phyloP scores from a whole-genome alignment of 2,888 invertebrate species.

The Candidula unifasciata region DNA sequence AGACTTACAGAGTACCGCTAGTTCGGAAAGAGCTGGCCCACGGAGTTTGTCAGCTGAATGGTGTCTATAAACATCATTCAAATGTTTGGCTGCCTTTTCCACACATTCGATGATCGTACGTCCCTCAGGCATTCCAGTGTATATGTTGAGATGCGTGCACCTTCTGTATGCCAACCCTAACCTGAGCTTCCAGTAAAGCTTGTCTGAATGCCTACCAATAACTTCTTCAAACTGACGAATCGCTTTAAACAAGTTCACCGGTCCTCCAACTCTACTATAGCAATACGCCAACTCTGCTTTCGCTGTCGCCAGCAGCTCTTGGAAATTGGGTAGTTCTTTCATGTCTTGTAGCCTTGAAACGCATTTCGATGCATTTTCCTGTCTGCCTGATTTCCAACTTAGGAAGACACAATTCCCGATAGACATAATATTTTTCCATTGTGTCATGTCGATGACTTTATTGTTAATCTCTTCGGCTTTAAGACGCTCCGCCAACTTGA shows the following conservation, averaged over 20 bases:
- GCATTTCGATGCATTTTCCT: neutral
- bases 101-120: neutral
- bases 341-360: neutral
- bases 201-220: neutral
- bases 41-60: neutral
- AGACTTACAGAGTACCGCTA: neutral
- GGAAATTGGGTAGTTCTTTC: neutral
- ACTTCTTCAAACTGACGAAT: neutral
- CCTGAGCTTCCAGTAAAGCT: slow-evolving; percentile 8
- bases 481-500: neutral
- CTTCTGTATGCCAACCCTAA: slow-evolving; percentile 7
- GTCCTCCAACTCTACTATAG: slow-evolving; percentile 26
- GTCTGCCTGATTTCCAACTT: neutral
- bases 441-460: neutral
- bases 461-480: neutral
- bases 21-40: slow-evolving; percentile 14
- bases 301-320: neutral
- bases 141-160: neutral
- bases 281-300: slow-evolving; percentile 6
- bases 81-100: neutral
- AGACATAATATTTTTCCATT: neutral
- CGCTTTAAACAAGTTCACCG: neutral
- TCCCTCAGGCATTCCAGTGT: neutral
- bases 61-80: slow-evolving; percentile 10
- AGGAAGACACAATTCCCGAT: slow-evolving; percentile 6